These are phyloP conservation scores for Gymnoscopelus microlampas DNA, from an alignment of 2,797 vertebrate species.

Conservation along the genomic window DNA sequence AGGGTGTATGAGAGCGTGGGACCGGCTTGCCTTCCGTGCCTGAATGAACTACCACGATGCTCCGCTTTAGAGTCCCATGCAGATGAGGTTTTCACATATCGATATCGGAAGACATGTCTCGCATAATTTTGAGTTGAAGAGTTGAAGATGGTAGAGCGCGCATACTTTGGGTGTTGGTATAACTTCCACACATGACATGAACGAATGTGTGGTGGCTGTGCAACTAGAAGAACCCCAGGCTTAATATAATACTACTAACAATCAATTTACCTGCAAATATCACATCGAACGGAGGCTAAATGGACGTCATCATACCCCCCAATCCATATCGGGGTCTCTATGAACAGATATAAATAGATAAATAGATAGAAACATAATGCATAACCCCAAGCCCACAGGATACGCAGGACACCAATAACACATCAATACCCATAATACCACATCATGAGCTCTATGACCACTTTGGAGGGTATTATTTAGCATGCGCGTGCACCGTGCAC, in stretches of 20 bases:
- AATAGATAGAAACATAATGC: slow-evolving; percentile 62
- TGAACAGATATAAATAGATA: slow-evolving; percentile 54
- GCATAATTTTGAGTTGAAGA: too few species aligned
- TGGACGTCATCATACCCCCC: slow-evolving; percentile 22
- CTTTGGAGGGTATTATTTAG: slow-evolving; percentile 59
- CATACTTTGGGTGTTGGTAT: too few species aligned
- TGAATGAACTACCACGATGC: too few species aligned
- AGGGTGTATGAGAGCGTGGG: too few species aligned
- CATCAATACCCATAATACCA: slow-evolving; percentile 57
- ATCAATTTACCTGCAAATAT: background rate
- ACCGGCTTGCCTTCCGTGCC: too few species aligned
- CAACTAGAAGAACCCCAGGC: too few species aligned
- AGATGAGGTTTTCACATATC: too few species aligned
- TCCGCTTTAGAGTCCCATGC: too few species aligned
- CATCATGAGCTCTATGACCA: slow-evolving; percentile 67
- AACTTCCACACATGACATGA: too few species aligned
- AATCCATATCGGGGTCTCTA: slow-evolving; percentile 22
- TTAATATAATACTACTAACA: background rate
- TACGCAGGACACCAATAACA: slow-evolving; percentile 53
- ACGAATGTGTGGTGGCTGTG: too few species aligned
- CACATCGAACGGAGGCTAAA: background rate
- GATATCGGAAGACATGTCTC: too few species aligned
- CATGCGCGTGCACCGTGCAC: slow-evolving; percentile 18
- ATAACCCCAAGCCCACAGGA: slow-evolving; percentile 57
- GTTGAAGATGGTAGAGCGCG: too few species aligned